Evolutionary conservation across 1,140 invertebrate species (phyloP).

Genomic region (Caenorhabditis briggsae): DNA sequence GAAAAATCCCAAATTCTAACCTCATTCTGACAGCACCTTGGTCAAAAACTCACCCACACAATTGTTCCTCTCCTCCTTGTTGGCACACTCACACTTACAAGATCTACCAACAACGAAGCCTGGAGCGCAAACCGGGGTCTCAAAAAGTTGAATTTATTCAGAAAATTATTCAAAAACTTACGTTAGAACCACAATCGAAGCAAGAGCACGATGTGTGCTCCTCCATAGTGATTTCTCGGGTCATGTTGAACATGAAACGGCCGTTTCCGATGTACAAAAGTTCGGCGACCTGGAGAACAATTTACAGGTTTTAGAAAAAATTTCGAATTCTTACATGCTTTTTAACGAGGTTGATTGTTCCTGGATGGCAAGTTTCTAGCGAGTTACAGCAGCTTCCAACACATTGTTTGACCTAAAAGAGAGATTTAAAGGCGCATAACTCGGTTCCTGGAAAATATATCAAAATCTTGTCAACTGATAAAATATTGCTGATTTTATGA

Average conservation of each 20-base stretch:
- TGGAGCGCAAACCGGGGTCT: conserved; percentile 22
- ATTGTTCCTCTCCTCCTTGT: conserved; percentile 57
- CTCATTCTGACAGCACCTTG: background rate
- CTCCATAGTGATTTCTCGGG: conserved; percentile 63
- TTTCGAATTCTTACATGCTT: conserved; percentile 49
- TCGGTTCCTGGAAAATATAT: no score
- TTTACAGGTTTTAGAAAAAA: background rate
- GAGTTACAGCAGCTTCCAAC: conserved; percentile 63
- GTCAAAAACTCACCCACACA: conserved; percentile 44
- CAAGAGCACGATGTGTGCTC: conserved; percentile 62
- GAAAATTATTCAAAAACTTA: background rate
- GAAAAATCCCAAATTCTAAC: no score
- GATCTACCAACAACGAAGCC: conserved; percentile 48
- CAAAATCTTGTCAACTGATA: no score
- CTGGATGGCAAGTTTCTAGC: conserved; percentile 57
- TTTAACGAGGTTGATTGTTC: conserved; percentile 21
- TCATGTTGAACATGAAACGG: conserved; percentile 61
- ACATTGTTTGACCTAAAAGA: conserved; percentile 58
- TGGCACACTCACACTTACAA: conserved; percentile 59
- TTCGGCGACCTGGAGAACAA: conserved; percentile 53
- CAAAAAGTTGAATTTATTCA: conserved; percentile 5
- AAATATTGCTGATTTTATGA: no score
- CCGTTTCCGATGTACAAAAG: conserved; percentile 60
- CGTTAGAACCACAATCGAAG: conserved; percentile 55
- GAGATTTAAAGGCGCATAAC: background rate